Evolutionary conservation across 2,888 invertebrate genomes (phyloP), one percentile per base, ranked within the genome.

Genomic region (Drosophila imparisetae): DNA sequence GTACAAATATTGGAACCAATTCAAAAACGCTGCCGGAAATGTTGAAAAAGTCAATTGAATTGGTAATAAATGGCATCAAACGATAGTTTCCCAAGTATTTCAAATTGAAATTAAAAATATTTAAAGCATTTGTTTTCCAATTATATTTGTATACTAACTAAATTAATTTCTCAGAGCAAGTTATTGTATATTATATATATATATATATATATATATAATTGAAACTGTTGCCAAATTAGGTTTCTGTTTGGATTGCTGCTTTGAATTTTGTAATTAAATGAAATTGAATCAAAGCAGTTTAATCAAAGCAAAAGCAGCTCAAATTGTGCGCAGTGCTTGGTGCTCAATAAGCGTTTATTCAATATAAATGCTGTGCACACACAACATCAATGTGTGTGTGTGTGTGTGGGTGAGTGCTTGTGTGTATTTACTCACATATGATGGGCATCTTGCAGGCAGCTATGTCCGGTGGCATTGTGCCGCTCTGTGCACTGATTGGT

Each of bases 401-500:
- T 40, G 10, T 13, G 7, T 21, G 15, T 8, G 27, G 0, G 13
- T 13, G 45, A 2, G 42, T 4, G 21, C 10, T 6, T 30, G 27
- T 49, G 27, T 63, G 30, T 54, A 42, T 74, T 58, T 80, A 92
- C 93, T 93, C 88, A 93, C 93, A 93, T 89, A 93, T 93, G 78
- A 93, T 93, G 88, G 93, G 93, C 93, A 96, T 94, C 94, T 98
- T 98, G 89, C 96, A 95, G 69, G 96, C 95, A 73, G 96, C 95
- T 91, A 97, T 94, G 93, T 97, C 97, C 73, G 97, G 97, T 71
- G 97, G 97, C 90, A 97, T 94, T 18, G 96, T 96, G 90, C 97
- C 97, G 53, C 78, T 80, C 58, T 87, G 86, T 62, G 91, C 91
- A 80, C 98, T 97, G 83, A 98, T 97, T 45, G 98, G 98, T 93